A percentile compares a stretch with the other conserved stretches of the same genome.
These are phyloP conservation scores for Mus spicilegus DNA, from an alignment of 2,113 vertebrate genomes.

Conservation along the genomic window DNA sequence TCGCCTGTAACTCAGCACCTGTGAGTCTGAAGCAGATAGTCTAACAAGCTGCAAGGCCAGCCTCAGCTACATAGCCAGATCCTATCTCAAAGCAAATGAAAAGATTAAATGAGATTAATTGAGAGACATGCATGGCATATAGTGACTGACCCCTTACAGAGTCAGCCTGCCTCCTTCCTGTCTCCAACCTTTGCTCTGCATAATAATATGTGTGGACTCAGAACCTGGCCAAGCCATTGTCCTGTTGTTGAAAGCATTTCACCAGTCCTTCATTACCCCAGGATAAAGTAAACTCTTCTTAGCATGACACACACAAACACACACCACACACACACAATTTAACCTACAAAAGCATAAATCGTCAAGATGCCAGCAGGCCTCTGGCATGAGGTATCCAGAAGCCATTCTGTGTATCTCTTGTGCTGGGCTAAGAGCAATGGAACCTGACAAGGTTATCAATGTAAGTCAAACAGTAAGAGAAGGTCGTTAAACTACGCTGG, in stretches of 20 bases:
- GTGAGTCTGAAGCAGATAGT: not conserved
- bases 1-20: not conserved
- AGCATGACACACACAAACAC: not conserved
- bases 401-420: not conserved
- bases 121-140: not conserved
- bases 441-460: not conserved
- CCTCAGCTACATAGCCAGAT: not conserved
- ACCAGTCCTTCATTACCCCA: not conserved
- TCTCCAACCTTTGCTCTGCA: not conserved
- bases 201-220: not conserved
- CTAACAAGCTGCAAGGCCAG: not conserved
- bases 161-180: not conserved
- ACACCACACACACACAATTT: not conserved
- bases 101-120: not conserved
- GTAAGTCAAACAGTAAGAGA: not conserved
- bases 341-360: not conserved
- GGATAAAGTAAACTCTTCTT: not conserved
- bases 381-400: not conserved
- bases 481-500: not conserved
- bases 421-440: not conserved
- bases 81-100: not conserved
- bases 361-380: not conserved
- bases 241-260: not conserved
- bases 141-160: not conserved
- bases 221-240: not conserved